phyloP scores from a whole-genome alignment of 2,888 invertebrate genomes.

The Brassicogethes aeneus region DNA sequence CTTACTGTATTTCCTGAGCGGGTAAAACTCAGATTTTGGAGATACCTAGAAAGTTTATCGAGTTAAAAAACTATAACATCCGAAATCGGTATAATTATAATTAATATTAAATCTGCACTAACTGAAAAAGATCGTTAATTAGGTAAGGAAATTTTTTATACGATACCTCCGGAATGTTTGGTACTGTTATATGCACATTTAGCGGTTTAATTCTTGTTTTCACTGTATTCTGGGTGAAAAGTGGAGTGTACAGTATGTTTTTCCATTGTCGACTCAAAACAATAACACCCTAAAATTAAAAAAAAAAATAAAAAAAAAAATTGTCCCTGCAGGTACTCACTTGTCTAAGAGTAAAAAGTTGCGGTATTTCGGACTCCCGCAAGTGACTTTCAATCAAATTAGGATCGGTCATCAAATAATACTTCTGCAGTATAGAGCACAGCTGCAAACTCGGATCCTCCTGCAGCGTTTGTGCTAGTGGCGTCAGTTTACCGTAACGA shows the following conservation, averaged over 20 bases:
- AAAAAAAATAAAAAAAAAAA: constrained; percentile 4
- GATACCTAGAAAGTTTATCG: not conserved
- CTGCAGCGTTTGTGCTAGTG: constrained; percentile 81
- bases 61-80: not conserved
- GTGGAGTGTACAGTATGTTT: constrained; percentile 87
- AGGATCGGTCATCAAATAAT: constrained; percentile 69
- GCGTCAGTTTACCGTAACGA: constrained; percentile 81
- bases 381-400: constrained; percentile 75
- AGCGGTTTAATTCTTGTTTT: constrained; percentile 76
- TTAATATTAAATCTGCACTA: not conserved
- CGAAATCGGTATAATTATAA: not conserved
- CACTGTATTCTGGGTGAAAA: constrained; percentile 73
- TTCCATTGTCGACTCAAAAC: constrained; percentile 96
- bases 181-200: constrained; percentile 82
- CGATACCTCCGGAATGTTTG: constrained; percentile 74
- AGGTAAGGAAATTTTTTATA: too few relatives aligned
- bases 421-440: constrained; percentile 79
- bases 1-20: not conserved
- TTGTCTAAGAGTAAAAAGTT: constrained; percentile 80
- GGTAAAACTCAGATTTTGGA: not conserved
- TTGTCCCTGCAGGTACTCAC: constrained; percentile 35
- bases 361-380: constrained; percentile 74
- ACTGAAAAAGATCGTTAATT: not conserved
- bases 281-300: constrained; percentile 69
- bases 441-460: constrained; percentile 94